Conservation (phyloP, 2,113 vertebrate species). For the Pogona vitticeps region DNA sequence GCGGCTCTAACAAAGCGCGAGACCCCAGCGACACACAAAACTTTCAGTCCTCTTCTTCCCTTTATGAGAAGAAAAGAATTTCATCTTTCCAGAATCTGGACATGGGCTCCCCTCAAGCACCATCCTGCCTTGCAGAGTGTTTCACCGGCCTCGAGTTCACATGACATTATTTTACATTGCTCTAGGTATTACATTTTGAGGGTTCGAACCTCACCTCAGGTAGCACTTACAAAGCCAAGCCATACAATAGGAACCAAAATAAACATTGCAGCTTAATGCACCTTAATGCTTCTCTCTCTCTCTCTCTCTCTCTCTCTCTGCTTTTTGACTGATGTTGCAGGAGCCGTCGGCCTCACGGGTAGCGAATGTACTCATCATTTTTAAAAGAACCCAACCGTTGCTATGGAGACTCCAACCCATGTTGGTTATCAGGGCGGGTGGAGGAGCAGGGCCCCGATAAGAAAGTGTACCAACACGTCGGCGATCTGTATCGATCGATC, state of each 20-base stretch:
- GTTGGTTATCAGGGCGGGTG: neutral
- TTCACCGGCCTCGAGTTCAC: no score
- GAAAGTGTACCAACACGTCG: neutral
- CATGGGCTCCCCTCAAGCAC: no score
- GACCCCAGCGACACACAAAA: no score
- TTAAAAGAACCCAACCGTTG: conserved; percentile 11
- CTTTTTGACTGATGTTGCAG: neutral
- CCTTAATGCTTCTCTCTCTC: neutral
- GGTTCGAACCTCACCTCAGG: neutral
- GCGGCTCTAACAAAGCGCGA: neutral
- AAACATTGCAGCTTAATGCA: neutral
- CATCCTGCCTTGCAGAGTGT: no score
- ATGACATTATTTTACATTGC: no score
- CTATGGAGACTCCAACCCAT: neutral
- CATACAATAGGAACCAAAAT: neutral
- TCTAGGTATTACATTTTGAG: neutral
- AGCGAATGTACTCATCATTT: neutral
- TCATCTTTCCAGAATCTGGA: no score
- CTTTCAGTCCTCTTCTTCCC: neutral
- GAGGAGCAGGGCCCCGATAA: conserved; percentile 6
- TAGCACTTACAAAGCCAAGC: no score
- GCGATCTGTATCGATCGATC: neutral
- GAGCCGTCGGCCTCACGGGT: neutral
- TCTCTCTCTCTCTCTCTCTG: neutral
- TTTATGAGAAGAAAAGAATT: neutral